These are phyloP conservation scores for Acanthosoma haemorrhoidale DNA, from an alignment of 2,888 invertebrate species.

Conservation along the genomic window DNA sequence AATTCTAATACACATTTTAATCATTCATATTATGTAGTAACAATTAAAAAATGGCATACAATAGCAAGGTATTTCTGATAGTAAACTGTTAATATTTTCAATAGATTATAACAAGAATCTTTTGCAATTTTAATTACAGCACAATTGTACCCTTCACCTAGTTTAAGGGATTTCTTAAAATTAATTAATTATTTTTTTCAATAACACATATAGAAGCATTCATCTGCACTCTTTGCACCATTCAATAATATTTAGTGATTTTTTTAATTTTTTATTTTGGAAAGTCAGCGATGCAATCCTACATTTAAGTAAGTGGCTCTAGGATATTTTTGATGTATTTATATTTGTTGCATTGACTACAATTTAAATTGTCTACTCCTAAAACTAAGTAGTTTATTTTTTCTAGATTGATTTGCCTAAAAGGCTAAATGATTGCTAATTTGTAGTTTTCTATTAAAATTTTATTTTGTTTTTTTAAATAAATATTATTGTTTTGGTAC, in stretches of 20 bases:
- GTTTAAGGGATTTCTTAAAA: slow-evolving; percentile 18
- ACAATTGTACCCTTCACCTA: slow-evolving; percentile 22
- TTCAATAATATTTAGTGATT: background rate
- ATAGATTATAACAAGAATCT: background rate
- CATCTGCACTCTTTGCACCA: slow-evolving; percentile 16
- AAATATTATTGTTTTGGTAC: slow-evolving; percentile 4
- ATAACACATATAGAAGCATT: slow-evolving; percentile 26
- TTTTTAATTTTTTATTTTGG: background rate
- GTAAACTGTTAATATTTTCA: slow-evolving; percentile 1
- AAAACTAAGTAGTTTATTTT: slow-evolving; percentile 7
- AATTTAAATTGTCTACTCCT: slow-evolving; percentile 3
- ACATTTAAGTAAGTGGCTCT: slow-evolving; percentile 22
- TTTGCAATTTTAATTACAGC: slow-evolving; percentile 21
- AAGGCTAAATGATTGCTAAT: slow-evolving; percentile 16
- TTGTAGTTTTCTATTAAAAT: background rate
- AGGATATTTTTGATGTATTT: slow-evolving; percentile 15
- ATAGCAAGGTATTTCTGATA: slow-evolving; percentile 11
- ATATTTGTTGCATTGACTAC: slow-evolving; percentile 18
- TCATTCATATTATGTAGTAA: slow-evolving; percentile 12
- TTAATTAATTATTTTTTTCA: slow-evolving; percentile 19
- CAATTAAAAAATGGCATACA: slow-evolving; percentile 15
- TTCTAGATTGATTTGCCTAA: slow-evolving; percentile 19
- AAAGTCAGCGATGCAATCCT: slow-evolving; percentile 25
- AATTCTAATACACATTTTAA: slow-evolving; percentile 27
- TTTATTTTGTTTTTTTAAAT: background rate